A percentile compares a stretch with the other conserved stretches of the same genome.
Conservation (phyloP, 2,888 invertebrate genomes). For the Meta bourneti region DNA sequence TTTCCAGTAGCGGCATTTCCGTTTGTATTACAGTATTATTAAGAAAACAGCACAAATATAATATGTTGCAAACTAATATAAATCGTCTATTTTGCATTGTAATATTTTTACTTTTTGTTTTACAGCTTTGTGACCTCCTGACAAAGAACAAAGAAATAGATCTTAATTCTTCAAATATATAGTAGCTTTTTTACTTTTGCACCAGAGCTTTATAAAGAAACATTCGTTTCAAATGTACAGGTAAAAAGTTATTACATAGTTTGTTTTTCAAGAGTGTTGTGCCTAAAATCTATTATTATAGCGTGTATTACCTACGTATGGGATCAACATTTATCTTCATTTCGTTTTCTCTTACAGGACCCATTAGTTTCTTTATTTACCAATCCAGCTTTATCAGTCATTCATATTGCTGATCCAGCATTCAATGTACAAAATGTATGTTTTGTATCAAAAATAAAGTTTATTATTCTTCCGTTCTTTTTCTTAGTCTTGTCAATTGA, state of each 20-base stretch:
- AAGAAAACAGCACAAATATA: no score
- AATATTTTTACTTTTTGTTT: neutral
- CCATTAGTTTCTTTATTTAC: constrained; percentile 37
- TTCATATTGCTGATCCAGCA: constrained; percentile 3
- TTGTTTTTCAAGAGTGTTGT: neutral
- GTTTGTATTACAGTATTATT: no score
- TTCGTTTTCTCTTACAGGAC: constrained; percentile 24
- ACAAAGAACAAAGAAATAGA: constrained; percentile 48
- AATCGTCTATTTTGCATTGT: neutral
- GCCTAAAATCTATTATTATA: neutral
- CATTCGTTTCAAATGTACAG: constrained; percentile 30
- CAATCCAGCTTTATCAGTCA: constrained; percentile 50
- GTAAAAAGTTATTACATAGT: neutral
- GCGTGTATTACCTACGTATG: no score
- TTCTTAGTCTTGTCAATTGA: neutral
- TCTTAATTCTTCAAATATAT: constrained; percentile 8
- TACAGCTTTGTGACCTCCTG: constrained; percentile 46
- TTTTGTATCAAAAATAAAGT: constrained; percentile 45
- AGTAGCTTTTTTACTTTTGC: constrained; percentile 25
- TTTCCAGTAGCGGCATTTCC: no score
- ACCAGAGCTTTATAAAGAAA: constrained; percentile 48
- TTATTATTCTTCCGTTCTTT: constrained; percentile 3
- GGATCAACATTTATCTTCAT: neutral
- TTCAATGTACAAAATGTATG: constrained; percentile 48
- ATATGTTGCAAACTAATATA: no score